These are phyloP conservation scores for Delichon dasypus DNA, from an alignment of 2,797 vertebrate species.

Conservation along the genomic window DNA sequence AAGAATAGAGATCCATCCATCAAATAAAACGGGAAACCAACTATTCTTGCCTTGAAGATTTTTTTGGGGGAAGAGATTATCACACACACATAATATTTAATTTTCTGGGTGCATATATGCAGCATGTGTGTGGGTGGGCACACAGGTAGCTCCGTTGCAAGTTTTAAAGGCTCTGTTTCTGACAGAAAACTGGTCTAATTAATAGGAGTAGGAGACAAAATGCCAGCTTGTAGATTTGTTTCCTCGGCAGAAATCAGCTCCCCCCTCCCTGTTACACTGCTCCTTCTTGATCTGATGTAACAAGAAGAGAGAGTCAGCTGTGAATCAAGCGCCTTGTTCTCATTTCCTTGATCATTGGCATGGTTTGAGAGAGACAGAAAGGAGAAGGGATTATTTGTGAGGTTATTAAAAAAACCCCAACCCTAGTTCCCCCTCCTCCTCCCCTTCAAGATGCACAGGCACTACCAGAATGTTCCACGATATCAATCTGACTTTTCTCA, in stretches of 20 bases:
- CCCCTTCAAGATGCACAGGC: background rate
- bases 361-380: constrained; percentile 54
- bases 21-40: background rate
- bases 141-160: background rate
- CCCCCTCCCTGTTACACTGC: background rate
- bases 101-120: background rate
- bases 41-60: background rate
- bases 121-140: background rate
- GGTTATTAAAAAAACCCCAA: constrained; percentile 22
- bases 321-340: constrained; percentile 65
- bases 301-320: constrained; percentile 64
- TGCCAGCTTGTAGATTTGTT: constrained; percentile 48
- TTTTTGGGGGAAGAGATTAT: background rate
- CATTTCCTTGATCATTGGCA: constrained; percentile 69
- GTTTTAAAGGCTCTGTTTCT: constrained; percentile 43
- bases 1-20: background rate
- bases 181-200: constrained; percentile 32
- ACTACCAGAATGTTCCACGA: constrained; percentile 41
- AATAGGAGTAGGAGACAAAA: constrained; percentile 48
- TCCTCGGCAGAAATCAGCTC: constrained; percentile 18
- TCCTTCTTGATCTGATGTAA: constrained; percentile 66
- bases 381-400: constrained; percentile 60
- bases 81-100: background rate
- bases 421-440: constrained; percentile 14
- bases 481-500: constrained; percentile 39